phyloP scores from a whole-genome alignment of 2,113 vertebrate species.

The Hoplias malabaricus region DNA sequence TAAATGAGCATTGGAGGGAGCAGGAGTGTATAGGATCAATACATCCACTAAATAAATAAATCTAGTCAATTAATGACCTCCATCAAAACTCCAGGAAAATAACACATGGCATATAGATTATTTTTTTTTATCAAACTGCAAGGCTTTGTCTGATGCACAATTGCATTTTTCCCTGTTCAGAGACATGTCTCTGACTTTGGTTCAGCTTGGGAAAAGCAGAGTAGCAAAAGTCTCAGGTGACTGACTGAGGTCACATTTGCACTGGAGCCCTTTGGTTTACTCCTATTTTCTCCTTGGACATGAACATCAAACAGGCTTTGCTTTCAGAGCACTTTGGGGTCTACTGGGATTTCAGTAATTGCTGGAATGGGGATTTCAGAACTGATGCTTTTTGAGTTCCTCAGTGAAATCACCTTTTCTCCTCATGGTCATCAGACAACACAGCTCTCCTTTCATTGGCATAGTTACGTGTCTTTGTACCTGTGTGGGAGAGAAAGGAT shows the following conservation, averaged over 20 bases:
- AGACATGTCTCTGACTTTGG: background rate
- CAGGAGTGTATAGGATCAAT: no score
- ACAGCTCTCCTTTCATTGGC: slow-evolving; percentile 48
- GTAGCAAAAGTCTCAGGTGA: background rate
- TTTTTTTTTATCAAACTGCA: no score
- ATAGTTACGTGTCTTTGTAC: slow-evolving; percentile 72
- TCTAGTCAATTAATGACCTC: no score
- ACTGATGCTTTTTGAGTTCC: background rate
- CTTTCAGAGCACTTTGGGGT: slow-evolving; percentile 7
- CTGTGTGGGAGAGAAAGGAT: slow-evolving; percentile 45
- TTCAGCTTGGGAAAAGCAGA: background rate
- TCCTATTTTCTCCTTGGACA: background rate
- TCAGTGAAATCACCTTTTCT: background rate
- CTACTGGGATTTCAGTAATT: background rate
- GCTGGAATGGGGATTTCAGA: background rate
- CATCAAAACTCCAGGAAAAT: no score
- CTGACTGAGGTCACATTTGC: background rate
- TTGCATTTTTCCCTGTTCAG: background rate
- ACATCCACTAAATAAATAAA: no score
- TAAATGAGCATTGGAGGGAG: no score
- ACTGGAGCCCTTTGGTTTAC: slow-evolving; percentile 18
- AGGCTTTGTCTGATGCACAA: no score
- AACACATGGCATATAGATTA: no score
- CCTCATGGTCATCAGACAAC: slow-evolving; percentile 50
- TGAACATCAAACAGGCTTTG: background rate